Evolutionary conservation across 2,888 invertebrate genomes (phyloP).

Genomic region (Mechanitis messenoides): DNA sequence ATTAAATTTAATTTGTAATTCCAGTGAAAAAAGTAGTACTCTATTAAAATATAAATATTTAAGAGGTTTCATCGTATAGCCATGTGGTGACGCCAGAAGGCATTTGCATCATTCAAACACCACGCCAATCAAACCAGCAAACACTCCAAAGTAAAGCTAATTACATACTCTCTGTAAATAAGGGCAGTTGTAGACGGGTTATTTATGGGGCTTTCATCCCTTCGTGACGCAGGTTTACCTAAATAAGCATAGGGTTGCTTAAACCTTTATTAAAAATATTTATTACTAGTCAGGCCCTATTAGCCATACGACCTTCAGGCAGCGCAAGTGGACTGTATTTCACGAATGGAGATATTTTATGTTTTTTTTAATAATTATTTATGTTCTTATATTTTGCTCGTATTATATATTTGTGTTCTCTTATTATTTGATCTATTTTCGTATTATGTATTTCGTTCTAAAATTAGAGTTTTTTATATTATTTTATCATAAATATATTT

Average conservation of each 20-base stretch:
- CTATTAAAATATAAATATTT: neutral
- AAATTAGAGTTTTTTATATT: no score
- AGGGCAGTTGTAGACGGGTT: constrained; percentile 17
- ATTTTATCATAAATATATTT: no score
- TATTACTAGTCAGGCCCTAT: constrained; percentile 9
- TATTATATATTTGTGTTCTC: no score
- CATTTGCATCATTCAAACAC: constrained; percentile 18
- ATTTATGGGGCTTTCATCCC: constrained; percentile 25
- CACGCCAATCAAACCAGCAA: constrained; percentile 21
- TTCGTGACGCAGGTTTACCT: constrained; percentile 29
- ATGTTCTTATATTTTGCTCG: neutral
- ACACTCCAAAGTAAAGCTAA: constrained; percentile 24
- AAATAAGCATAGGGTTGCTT: constrained; percentile 29
- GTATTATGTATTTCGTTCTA: no score
- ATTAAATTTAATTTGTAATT: no score
- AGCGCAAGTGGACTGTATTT: neutral
- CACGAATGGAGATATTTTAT: neutral
- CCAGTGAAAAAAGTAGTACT: neutral
- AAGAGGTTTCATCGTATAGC: constrained; percentile 18
- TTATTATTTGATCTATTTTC: no score
- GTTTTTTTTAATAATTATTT: neutral
- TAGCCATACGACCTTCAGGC: neutral
- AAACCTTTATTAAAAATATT: constrained; percentile 28
- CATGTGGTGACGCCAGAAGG: constrained; percentile 11
- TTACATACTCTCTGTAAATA: constrained; percentile 16